phyloP scores from a whole-genome alignment of 2,113 vertebrate genomes.

The Misgurnus anguillicaudatus region DNA sequence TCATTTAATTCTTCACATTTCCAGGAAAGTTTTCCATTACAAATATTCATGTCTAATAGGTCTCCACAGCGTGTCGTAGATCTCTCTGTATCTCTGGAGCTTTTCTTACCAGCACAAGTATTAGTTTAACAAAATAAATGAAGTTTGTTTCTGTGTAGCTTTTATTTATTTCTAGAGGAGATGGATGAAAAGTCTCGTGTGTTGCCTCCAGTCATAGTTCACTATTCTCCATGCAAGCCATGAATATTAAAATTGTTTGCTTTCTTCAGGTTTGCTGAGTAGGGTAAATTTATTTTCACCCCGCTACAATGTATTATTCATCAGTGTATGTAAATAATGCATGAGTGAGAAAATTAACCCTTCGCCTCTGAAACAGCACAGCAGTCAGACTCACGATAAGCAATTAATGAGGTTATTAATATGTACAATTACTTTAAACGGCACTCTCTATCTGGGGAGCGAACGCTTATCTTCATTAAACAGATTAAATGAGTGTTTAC shows the following conservation, averaged over 20 bases:
- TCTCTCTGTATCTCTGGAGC: conserved; percentile 39
- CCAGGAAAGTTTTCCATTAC: conserved; percentile 26
- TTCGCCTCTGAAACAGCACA: conserved; percentile 58
- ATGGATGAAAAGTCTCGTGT: conserved; percentile 73
- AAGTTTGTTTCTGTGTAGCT: conserved; percentile 41
- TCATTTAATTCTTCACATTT: conserved; percentile 31
- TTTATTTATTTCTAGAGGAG: conserved; percentile 67
- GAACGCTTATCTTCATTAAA: conserved; percentile 58
- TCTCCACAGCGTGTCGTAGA: conserved; percentile 21
- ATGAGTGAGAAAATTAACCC: conserved; percentile 84
- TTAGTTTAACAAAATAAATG: conserved; percentile 58
- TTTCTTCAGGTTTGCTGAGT: conserved; percentile 78
- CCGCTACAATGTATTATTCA: conserved; percentile 89
- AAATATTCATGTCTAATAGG: conserved; percentile 38
- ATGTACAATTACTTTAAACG: conserved; percentile 56
- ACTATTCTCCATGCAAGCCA: conserved; percentile 74
- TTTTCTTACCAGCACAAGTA: conserved; percentile 45
- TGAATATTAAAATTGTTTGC: conserved; percentile 87
- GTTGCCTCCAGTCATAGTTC: conserved; percentile 76
- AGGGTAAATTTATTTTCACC: conserved; percentile 87
- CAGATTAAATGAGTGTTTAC: conserved; percentile 35
- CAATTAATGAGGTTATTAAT: conserved; percentile 60
- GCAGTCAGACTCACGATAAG: conserved; percentile 44
- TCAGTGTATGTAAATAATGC: conserved; percentile 87
- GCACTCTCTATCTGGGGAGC: conserved; percentile 44